Base-by-base conservation (phyloP, 2,113 vertebrate species). In the Pelusios castaneus region DNA sequence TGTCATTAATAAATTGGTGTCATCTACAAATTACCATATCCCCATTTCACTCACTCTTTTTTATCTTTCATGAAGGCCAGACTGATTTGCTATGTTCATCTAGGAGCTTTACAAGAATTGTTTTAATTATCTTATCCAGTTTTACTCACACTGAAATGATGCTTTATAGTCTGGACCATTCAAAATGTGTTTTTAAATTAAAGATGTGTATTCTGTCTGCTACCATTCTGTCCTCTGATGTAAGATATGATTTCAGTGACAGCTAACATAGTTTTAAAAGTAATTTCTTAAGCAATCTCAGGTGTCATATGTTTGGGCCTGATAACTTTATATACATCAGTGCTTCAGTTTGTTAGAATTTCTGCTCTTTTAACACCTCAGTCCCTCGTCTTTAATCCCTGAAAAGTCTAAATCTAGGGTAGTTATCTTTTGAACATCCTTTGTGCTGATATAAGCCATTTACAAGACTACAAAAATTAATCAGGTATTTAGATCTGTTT, bases 261-360 rank as follows among this genome's bases (percentile, higher is more conserved):
- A 81, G 24, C 27, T 43, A 4, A 43, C 25, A 56, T 41, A 43
- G 14, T 55, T 34, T 78, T 34, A 81, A n/a, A 4, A 21, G 17
- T 31, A 55, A 55, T 10, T 25, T 55, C 13, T 0, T 73, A n/a
- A 10, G 12, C 55, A 58, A 41, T 38, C 5, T 6, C 6, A 3
- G 16, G 8, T 67, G 8, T 19, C 91, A 67, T 3, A 38, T 89
- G 49, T 78, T 31, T 67, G 0, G 0, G 4, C 25, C 24, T 56
- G 38, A 14, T 55, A 25, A 25, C 8, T 16, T 43, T 24, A 25
- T 67, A 19, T 25, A 54, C 3, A 12, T 55, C 13, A 5, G 58
- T 43, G 5, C 14, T 31, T 5, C 7, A 21, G 3, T 8, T 1
- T 21, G 10, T 55, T 80, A 13, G 19, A 84, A 67, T 49, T n/a